phyloP scores from a whole-genome alignment of 2,888 invertebrate species.

The Caenorhabditis uteleia region DNA sequence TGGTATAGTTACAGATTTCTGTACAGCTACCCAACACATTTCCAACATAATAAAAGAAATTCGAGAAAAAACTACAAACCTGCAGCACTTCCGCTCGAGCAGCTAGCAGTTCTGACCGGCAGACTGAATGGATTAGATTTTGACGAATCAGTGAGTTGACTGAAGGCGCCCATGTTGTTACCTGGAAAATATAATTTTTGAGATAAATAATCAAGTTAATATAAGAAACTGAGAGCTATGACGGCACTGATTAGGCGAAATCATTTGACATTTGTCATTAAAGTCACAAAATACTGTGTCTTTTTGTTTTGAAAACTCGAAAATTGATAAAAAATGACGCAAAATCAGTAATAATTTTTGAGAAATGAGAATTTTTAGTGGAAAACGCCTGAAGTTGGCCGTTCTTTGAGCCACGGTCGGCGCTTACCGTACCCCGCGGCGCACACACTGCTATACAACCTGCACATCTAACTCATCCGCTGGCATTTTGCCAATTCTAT shows the following conservation, averaged over 20 bases:
- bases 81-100: conserved; percentile 37
- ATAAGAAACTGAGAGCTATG: neutral
- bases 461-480: conserved; percentile 36
- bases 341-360: conserved; percentile 1
- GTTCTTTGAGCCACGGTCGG: conserved; percentile 39
- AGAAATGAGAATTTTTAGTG: neutral
- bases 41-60: too few species aligned
- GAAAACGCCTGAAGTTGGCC: conserved; percentile 10
- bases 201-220: conserved; percentile 1
- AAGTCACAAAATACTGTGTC: neutral
- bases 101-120: conserved; percentile 57
- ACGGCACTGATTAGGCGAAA: too few species aligned
- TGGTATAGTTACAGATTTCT: too few species aligned
- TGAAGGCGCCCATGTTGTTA: conserved; percentile 62
- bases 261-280: neutral
- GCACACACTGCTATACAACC: conserved; percentile 16
- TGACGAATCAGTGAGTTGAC: conserved; percentile 55
- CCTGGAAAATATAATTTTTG: conserved; percentile 14
- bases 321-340: neutral
- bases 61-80: conserved; percentile 11
- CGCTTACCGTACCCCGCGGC: conserved; percentile 21
- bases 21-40: too few species aligned
- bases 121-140: conserved; percentile 62
- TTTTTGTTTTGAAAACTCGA: neutral
- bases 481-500: conserved; percentile 35